Conservation (phyloP, 2,113 vertebrate species). For the Cinclus mexicanus region DNA sequence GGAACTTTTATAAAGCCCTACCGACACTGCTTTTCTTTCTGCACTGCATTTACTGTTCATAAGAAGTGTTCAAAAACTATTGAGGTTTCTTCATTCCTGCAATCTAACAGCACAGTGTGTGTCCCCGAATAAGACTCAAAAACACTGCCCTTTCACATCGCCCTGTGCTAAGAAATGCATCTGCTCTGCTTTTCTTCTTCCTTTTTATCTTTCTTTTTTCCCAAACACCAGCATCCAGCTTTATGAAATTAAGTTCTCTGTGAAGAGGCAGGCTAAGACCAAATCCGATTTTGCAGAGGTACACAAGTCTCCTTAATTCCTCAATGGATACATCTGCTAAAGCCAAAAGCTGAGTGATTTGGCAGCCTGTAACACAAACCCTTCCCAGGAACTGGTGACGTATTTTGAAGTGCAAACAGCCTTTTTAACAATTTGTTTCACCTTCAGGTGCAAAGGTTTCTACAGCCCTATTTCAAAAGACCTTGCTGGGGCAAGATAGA, state of each 20-base stretch:
- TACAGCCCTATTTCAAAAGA: neutral
- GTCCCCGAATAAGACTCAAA: neutral
- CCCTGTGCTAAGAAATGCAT: neutral
- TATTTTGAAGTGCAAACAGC: neutral
- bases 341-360: neutral
- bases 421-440: neutral
- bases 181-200: neutral
- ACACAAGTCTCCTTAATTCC: neutral
- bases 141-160: neutral
- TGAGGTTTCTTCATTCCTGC: neutral
- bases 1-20: slow-evolving; percentile 1
- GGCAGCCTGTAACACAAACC: neutral
- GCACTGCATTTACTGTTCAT: neutral
- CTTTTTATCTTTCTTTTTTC: neutral
- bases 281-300: neutral
- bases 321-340: neutral
- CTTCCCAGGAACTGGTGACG: neutral
- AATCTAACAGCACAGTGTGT: rapidly evolving
- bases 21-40: slow-evolving; percentile 8
- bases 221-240: neutral
- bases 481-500: neutral
- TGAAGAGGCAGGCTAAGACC: neutral
- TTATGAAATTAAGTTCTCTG: neutral
- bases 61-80: neutral
- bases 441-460: neutral